Conservation (phyloP, 2,888 invertebrate species). For the Oxycera nigricornis region DNA sequence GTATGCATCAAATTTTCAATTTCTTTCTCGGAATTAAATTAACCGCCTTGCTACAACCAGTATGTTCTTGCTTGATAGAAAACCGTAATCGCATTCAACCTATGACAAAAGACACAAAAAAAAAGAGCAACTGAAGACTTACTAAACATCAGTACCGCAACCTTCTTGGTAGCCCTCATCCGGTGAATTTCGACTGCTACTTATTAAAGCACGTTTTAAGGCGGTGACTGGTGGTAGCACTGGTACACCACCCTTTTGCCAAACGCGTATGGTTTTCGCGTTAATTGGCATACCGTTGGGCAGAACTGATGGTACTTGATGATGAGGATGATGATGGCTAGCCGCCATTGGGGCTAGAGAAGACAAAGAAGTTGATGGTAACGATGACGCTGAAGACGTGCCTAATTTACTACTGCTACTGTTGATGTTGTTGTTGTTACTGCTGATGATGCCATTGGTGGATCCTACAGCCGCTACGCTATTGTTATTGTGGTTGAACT, state of each 20-base stretch:
- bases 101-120: no score
- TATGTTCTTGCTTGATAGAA: no score
- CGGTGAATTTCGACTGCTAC: constrained; percentile 83
- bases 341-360: constrained; percentile 51
- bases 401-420: constrained; percentile 4
- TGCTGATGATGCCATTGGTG: constrained; percentile 58
- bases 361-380: constrained; percentile 39
- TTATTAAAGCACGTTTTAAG: constrained; percentile 81
- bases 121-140: constrained; percentile 9
- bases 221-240: constrained; percentile 86
- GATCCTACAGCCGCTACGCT: constrained; percentile 41
- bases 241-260: constrained; percentile 84
- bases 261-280: constrained; percentile 83
- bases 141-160: constrained; percentile 88
- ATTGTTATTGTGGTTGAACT: constrained; percentile 56
- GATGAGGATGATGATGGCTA: constrained; percentile 12
- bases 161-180: constrained; percentile 94
- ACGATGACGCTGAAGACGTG: constrained; percentile 46
- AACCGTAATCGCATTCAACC: neutral
- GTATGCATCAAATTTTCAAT: no score
- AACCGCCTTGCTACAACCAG: no score
- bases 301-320: constrained; percentile 51
- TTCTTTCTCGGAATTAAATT: no score
- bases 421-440: constrained; percentile 53
- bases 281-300: constrained; percentile 64